Evolutionary conservation across 37 sponge, comb jelly and placozoan genomes (phyloP), one percentile per base, ranked within the genome.

Genomic region (Spongilla lacustris): DNA sequence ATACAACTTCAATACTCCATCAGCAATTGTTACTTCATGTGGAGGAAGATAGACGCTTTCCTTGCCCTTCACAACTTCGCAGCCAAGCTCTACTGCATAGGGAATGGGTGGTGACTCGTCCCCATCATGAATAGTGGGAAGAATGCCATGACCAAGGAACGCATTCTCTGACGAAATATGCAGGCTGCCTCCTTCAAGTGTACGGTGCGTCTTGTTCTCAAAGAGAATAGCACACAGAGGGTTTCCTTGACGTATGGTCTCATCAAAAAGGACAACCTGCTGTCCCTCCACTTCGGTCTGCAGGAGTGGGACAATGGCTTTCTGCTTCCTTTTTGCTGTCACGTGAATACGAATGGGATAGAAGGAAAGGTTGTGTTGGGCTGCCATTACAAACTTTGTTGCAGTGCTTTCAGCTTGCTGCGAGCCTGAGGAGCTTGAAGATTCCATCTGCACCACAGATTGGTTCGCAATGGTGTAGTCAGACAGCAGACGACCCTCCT

Each of bases 41-140:
- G 84, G 88, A 58, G 1, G 14, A 58, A 91, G 74, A 49, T 83
- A 91, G 10, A 76, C 77, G 36, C 69, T 89, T 73, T 90, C 92
- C 29, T 38, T 71, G 26, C 50, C 58, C 41, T 89, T 89, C 19
- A 69, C 69, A 1, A 96, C 94, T 38, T 96, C 96, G 73, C 91
- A 91, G 58, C 90, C 94, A 33, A 91, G 78, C 85, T 96, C 93
- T 17, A 96, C 96, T 27, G 92, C 91, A 81, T 81, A 96, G 8
- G 96, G 94, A 19, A 96, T 96, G 35, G 97, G 96, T 3, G 93
- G 86, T 38, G 89, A 91, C 77, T 96, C 97, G 31, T 96, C 97
- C 17, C 97, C 94, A 0, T 88, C 92, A 78, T 89, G 87, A 17
- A 96, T 86, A 21, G 92, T 92, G 6, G 91, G 94, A 26, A 96